Evolutionary conservation across 2,797 vertebrate species (phyloP).

Genomic region (Leuciscus waleckii): DNA sequence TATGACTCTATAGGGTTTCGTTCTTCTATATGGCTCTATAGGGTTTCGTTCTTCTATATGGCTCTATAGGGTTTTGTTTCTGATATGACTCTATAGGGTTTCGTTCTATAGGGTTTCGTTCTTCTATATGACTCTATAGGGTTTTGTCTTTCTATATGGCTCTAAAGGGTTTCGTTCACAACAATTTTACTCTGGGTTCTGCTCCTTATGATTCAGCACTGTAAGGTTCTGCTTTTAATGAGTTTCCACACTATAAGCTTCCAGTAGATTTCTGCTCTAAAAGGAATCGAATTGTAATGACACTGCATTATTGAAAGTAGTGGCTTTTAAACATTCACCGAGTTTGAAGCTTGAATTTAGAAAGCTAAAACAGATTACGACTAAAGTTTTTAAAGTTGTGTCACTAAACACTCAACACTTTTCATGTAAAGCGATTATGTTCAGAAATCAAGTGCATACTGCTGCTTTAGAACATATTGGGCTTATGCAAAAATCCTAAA

Average conservation of each 20-base stretch:
- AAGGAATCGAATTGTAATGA: neutral
- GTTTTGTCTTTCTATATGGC: too few relatives aligned
- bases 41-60: too few relatives aligned
- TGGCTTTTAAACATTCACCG: conserved; percentile 3
- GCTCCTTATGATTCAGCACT: neutral
- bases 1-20: too few relatives aligned
- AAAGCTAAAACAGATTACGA: neutral
- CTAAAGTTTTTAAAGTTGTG: neutral
- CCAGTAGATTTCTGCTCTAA: neutral
- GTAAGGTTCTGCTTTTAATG: neutral
- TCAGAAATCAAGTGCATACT: conserved; percentile 26
- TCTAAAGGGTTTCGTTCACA: neutral
- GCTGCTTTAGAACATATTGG: neutral
- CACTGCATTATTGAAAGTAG: neutral
- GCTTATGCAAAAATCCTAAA: conserved; percentile 15
- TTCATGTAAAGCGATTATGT: conserved; percentile 12
- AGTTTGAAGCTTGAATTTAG: neutral
- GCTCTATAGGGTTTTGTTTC: too few relatives aligned
- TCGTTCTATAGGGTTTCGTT: too few relatives aligned
- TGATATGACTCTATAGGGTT: too few relatives aligned
- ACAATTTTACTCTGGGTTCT: neutral
- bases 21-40: too few relatives aligned
- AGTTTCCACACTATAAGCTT: neutral
- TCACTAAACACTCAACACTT: conserved; percentile 9
- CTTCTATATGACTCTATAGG: too few relatives aligned